Evolutionary conservation across 2,888 invertebrate species (phyloP), one percentile per base, ranked within the genome.

Genomic region (Drosophila nigricruria): DNA sequence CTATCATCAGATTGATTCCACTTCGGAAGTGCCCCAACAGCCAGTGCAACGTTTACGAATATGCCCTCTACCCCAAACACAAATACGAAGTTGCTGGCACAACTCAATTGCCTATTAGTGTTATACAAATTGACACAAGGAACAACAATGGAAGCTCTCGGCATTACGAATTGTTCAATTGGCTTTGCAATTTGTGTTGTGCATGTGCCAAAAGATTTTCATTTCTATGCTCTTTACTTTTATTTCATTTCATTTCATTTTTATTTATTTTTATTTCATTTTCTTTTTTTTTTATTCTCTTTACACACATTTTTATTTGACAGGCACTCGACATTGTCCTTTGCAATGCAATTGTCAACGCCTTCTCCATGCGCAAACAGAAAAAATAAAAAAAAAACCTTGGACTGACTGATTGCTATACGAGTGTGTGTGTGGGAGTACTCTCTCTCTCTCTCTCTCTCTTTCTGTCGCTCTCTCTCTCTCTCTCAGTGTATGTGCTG

Each of bases 381-480:
- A 49, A 18, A 30, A 30, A 47, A 38, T 36, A n/a, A 57, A 23
- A 42, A 40, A 36, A 18, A 49, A 30, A 30, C 36, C 43, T 57
- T 59, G 64, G 56, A 79, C 81, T 79, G 79, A 81, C 85, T 81
- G 85, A 80, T 82, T 84, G 79, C 77, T 76, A 12, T 45, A 30
- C 38, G 4, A 42, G 43, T 42, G 54, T 49, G 57, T 63, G 45
- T 65, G 49, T 54, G 42, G 40, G 18, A 49, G 47, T 32, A 50
- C 50, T 50, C 20, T 20, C 50, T 50, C 20, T 27, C 27, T n/a
- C 47, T 47, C 18, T 30, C 30, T 8, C 49, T 20, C 30, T 32
- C 20, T 9, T 30, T 12, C 12, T 27, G 18, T 30, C 30, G 4
- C 27, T n/a, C n/a, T 27, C 5, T 50, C 32, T 3, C 20, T 32